phyloP scores from a whole-genome alignment of 2,797 vertebrate species.

The Holocentrus rufus region DNA sequence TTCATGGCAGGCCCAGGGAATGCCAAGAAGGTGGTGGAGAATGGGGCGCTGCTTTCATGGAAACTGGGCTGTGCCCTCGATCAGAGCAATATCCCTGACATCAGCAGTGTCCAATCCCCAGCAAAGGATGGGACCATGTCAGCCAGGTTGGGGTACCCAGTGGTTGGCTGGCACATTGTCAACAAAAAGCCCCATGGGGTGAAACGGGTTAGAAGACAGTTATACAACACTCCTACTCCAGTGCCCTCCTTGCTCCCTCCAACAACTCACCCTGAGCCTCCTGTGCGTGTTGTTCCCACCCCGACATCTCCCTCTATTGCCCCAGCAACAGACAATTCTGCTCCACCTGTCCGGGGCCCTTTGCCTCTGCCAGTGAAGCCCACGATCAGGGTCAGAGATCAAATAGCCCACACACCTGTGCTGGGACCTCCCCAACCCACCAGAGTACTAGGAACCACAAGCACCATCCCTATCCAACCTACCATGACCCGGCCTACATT shows the following conservation, averaged over 20 bases:
- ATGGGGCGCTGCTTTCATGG: constrained; percentile 93
- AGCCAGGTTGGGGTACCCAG: constrained; percentile 90
- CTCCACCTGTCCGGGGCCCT: constrained; percentile 91
- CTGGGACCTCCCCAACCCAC: constrained; percentile 92
- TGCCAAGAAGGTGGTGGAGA: constrained; percentile 96
- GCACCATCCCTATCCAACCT: constrained; percentile 87
- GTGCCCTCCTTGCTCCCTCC: constrained; percentile 89
- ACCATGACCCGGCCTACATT: constrained; percentile 89
- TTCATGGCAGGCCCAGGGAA: constrained; percentile 98
- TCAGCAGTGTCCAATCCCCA: constrained; percentile 88
- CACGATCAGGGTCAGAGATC: constrained; percentile 90
- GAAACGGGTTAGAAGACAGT: constrained; percentile 90
- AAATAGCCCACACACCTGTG: constrained; percentile 92
- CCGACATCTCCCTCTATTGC: constrained; percentile 94
- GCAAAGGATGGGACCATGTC: constrained; percentile 95
- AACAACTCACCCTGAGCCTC: constrained; percentile 90
- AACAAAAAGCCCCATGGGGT: constrained; percentile 93
- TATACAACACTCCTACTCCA: constrained; percentile 92
- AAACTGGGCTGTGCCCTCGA: constrained; percentile 93
- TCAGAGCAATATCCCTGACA: constrained; percentile 91
- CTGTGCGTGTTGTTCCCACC: constrained; percentile 90
- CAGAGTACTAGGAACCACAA: constrained; percentile 87
- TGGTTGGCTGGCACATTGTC: constrained; percentile 97
- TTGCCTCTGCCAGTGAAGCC: constrained; percentile 92
- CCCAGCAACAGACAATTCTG: constrained; percentile 88